These are phyloP conservation scores for Lagocephalus sceleratus DNA, from an alignment of 2,797 vertebrate species.

Conservation along the genomic window DNA sequence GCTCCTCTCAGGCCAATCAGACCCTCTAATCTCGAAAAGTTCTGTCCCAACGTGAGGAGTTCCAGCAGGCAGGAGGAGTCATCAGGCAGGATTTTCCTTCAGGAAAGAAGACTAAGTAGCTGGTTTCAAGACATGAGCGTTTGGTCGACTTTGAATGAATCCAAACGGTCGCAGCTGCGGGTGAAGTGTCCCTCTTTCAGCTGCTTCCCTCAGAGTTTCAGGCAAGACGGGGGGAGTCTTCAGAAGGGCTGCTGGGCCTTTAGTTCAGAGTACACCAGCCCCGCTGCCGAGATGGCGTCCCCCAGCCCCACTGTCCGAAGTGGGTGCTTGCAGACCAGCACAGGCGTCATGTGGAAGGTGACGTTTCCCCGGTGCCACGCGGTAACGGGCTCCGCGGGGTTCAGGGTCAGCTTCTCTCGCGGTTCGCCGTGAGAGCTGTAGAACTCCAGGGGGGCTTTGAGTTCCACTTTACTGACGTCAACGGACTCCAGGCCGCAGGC, in stretches of 20 bases:
- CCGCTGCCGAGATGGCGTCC: constrained; percentile 94
- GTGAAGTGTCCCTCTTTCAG: constrained; percentile 9
- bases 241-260: constrained; percentile 53
- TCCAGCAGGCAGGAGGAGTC: constrained; percentile 18
- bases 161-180: constrained; percentile 9
- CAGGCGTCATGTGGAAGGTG: constrained; percentile 87
- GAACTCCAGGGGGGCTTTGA: constrained; percentile 85
- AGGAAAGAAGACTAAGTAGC: constrained; percentile 22
- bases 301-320: constrained; percentile 93
- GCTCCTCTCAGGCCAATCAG: constrained; percentile 15
- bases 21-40: constrained; percentile 12
- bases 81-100: constrained; percentile 39
- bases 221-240: constrained; percentile 4
- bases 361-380: constrained; percentile 84
- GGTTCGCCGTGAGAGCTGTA: constrained; percentile 78
- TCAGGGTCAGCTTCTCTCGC: constrained; percentile 69
- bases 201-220: constrained; percentile 1
- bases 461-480: constrained; percentile 78
- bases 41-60: constrained; percentile 19
- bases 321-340: constrained; percentile 89
- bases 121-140: constrained; percentile 13
- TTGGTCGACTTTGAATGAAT: constrained; percentile 17
- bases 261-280: constrained; percentile 87
- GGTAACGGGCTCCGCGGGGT: constrained; percentile 80
- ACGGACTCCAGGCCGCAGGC: constrained; percentile 84